Evolutionary conservation across 2,888 invertebrate genomes (phyloP).

Genomic region (Ectemnius cavifrons): DNA sequence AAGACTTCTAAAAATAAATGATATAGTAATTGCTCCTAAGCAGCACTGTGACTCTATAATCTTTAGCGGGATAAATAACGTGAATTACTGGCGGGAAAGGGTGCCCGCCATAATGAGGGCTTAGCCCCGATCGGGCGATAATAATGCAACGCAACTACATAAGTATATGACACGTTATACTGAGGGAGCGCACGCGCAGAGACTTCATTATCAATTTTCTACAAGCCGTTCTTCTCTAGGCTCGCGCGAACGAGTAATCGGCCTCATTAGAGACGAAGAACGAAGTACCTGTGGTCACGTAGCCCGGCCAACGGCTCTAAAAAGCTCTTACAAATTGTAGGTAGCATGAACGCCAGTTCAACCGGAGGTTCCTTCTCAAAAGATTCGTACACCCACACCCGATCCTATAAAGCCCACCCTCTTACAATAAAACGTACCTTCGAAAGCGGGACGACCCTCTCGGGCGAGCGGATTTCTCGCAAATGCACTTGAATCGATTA

Average conservation of each 20-base stretch:
- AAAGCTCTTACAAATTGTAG: slow-evolving; percentile 46
- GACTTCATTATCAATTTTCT: slow-evolving; percentile 42
- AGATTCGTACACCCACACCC: slow-evolving; percentile 21
- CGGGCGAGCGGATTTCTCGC: slow-evolving; percentile 15
- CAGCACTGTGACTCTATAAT: too few species aligned
- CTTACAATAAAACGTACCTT: not conserved
- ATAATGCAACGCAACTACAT: not conserved
- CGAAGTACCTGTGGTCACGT: slow-evolving; percentile 38
- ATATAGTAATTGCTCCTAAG: too few species aligned
- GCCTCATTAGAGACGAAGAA: slow-evolving; percentile 38
- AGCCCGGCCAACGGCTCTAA: slow-evolving; percentile 21
- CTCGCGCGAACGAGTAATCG: slow-evolving; percentile 32
- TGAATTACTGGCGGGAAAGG: too few species aligned
- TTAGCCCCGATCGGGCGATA: too few species aligned
- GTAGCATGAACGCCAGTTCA: slow-evolving; percentile 16
- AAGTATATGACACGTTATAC: not conserved
- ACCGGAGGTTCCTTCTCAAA: slow-evolving; percentile 6
- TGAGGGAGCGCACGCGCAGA: not conserved
- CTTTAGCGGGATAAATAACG: too few species aligned
- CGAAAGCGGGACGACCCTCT: slow-evolving; percentile 10
- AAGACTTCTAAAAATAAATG: too few species aligned
- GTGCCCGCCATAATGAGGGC: too few species aligned
- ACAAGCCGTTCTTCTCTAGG: slow-evolving; percentile 26
- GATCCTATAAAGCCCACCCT: slow-evolving; percentile 19
- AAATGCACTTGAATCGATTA: slow-evolving; percentile 22